Conservation (phyloP, 1,140 invertebrate genomes). For the Ptiloglossa arizonensis region DNA sequence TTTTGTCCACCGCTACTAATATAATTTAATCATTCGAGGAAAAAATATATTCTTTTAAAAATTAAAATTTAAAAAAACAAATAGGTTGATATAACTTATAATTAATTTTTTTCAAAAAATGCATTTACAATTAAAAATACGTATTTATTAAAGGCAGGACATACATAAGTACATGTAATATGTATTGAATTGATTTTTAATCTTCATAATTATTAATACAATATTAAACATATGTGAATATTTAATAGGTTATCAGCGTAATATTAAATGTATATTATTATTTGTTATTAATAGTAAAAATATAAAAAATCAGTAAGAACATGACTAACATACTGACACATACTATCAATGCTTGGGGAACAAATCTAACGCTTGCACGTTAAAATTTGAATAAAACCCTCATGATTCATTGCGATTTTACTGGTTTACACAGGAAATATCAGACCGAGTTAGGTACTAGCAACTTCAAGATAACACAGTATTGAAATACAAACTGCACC, state of each 20-base stretch:
- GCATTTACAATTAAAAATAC: no score
- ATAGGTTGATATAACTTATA: no score
- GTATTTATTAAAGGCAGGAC: no score
- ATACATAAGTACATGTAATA: neutral
- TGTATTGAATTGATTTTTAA: neutral
- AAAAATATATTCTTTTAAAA: neutral
- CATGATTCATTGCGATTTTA: conserved; percentile 29
- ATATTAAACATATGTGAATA: neutral
- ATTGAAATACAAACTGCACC: conserved; percentile 45
- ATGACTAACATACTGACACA: neutral
- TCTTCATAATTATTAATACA: neutral
- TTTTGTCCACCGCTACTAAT: neutral
- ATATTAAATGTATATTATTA: neutral
- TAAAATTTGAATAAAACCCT: conserved; percentile 13
- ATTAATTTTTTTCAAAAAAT: no score
- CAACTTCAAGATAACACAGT: conserved; percentile 47
- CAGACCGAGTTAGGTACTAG: conserved; percentile 45
- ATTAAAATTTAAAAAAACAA: neutral
- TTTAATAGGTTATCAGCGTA: neutral
- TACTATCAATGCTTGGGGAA: neutral
- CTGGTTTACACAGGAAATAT: conserved; percentile 56
- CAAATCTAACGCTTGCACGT: neutral
- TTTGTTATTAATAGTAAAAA: neutral
- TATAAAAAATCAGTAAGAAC: neutral
- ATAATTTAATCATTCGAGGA: neutral